These are phyloP conservation scores for Trinectes maculatus DNA, from an alignment of 2,113 vertebrate species.

Conservation along the genomic window DNA sequence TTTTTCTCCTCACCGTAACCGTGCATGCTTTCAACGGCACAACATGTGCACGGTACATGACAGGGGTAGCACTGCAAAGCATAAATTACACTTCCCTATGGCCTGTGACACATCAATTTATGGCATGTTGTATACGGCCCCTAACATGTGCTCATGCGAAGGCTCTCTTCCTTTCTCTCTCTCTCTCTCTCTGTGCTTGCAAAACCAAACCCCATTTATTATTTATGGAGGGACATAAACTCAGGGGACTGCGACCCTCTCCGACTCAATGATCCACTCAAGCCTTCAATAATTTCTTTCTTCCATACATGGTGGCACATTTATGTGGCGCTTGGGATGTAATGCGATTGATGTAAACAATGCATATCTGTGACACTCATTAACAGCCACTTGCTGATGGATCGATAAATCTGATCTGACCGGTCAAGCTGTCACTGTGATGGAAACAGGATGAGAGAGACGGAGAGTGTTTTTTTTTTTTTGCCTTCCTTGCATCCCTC, in stretches of 20 bases:
- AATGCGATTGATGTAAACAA: slow-evolving; percentile 67
- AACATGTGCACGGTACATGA: not conserved
- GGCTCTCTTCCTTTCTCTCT: too few relatives aligned
- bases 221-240: slow-evolving; percentile 78
- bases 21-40: slow-evolving; percentile 8
- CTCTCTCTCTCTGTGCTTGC: slow-evolving; percentile 67
- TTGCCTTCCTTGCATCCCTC: slow-evolving; percentile 9
- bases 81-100: slow-evolving; percentile 49
- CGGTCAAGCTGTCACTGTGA: slow-evolving; percentile 63
- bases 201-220: slow-evolving; percentile 80
- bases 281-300: slow-evolving; percentile 63
- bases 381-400: slow-evolving; percentile 48
- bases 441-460: slow-evolving; percentile 32
- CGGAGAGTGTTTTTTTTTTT: slow-evolving; percentile 10
- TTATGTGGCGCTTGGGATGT: slow-evolving; percentile 36
- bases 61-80: slow-evolving; percentile 1
- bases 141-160: slow-evolving; percentile 57
- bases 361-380: slow-evolving; percentile 61
- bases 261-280: slow-evolving; percentile 42
- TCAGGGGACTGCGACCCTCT: slow-evolving; percentile 70
- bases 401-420: too few relatives aligned
- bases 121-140: slow-evolving; percentile 30
- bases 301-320: slow-evolving; percentile 20
- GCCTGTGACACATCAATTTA: slow-evolving; percentile 42
- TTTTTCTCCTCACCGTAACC: not conserved